Evolutionary conservation across 92 coral and sea anemone species (phyloP).

Genomic region (Zoanthus sansibaricus): DNA sequence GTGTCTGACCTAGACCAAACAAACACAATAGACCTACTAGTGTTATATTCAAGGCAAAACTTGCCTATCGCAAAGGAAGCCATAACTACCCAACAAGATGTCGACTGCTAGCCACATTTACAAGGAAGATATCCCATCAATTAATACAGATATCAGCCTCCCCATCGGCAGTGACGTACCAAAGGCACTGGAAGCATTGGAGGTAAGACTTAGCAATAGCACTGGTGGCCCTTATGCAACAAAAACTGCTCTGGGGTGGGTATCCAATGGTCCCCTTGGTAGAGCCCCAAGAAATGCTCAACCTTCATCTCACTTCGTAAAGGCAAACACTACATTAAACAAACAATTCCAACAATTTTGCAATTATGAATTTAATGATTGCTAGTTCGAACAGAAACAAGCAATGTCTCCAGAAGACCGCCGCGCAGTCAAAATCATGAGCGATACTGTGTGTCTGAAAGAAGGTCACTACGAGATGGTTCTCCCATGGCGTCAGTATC

Average conservation of each 20-base stretch:
- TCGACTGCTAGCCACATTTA: neutral
- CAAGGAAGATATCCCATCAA: neutral
- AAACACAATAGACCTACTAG: conserved; percentile 11
- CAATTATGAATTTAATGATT: conserved; percentile 63
- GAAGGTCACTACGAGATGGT: conserved; percentile 62
- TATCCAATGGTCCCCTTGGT: conserved; percentile 59
- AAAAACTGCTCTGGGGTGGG: conserved; percentile 6
- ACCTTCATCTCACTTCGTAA: conserved; percentile 50
- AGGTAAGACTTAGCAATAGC: conserved; percentile 35
- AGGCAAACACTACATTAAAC: conserved; percentile 12
- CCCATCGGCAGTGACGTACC: conserved; percentile 14
- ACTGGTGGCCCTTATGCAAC: conserved; percentile 23
- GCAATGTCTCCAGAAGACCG: conserved; percentile 44
- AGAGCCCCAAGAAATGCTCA: conserved; percentile 12
- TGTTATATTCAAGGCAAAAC: conserved; percentile 28
- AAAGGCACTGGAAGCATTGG: conserved; percentile 21
- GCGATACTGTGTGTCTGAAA: conserved; percentile 5
- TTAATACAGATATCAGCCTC: neutral
- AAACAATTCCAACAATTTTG: conserved; percentile 59
- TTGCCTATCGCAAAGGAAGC: conserved; percentile 2
- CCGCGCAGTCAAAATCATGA: conserved; percentile 22
- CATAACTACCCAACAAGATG: no score
- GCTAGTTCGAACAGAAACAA: conserved; percentile 20
- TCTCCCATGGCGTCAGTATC: conserved; percentile 65
- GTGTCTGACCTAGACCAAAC: conserved; percentile 18